A percentile compares a stretch with the other conserved stretches of the same genome.
Conservation (phyloP, 2,888 invertebrate species). For the Amphipoea lucens region DNA sequence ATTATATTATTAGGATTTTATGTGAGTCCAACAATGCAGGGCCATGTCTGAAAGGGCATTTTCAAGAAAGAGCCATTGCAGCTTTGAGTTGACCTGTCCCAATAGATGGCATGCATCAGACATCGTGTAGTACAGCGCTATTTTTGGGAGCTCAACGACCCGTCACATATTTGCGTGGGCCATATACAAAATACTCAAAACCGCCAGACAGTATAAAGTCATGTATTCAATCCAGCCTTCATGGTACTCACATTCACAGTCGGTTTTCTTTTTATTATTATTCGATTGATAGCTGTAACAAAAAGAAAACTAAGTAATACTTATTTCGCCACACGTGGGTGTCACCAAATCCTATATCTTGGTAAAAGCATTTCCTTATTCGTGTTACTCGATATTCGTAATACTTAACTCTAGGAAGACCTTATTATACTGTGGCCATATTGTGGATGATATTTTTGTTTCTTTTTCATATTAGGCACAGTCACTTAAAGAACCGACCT, state of each 20-base stretch:
- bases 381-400: slow-evolving; percentile 19
- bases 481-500: background rate
- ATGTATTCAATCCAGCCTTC: background rate
- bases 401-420: slow-evolving; percentile 2
- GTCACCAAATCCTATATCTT: background rate
- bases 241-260: background rate
- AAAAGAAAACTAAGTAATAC: background rate
- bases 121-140: background rate
- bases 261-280: background rate
- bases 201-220: background rate
- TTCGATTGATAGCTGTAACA: background rate
- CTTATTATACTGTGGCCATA: slow-evolving; percentile 8
- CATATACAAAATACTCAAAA: background rate
- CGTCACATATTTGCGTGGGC: background rate
- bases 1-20: background rate
- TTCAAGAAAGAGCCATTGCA: background rate
- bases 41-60: background rate
- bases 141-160: background rate
- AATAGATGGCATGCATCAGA: background rate
- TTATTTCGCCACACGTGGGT: no score
- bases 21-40: background rate
- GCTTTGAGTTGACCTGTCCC: background rate
- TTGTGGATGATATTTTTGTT: slow-evolving; percentile 4
- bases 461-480: slow-evolving; percentile 7
- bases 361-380: slow-evolving; percentile 4